Evolutionary conservation across 2,113 vertebrate genomes (phyloP).

Genomic region (Erythrocercus mccallii): DNA sequence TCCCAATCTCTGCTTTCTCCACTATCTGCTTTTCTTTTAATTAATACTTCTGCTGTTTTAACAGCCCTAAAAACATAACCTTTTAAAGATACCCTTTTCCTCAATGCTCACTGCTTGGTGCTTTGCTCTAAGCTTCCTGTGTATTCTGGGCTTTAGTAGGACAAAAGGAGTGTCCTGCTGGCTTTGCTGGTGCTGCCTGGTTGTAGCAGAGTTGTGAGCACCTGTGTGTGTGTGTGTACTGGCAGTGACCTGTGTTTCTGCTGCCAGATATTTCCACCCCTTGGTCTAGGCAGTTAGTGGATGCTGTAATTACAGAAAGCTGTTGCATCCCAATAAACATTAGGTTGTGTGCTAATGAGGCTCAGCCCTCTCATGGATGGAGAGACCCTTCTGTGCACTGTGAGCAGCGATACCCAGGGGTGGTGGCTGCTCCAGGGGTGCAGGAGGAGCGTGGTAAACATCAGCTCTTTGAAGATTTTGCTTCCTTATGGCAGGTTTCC

Average conservation of each 20-base stretch:
- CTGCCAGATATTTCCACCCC: neutral
- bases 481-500: neutral
- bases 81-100: neutral
- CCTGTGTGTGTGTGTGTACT: neutral
- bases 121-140: neutral
- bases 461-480: neutral
- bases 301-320: slow-evolving; percentile 18
- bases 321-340: slow-evolving; percentile 4
- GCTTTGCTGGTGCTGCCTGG: neutral
- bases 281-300: neutral
- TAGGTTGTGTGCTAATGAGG: slow-evolving; percentile 25
- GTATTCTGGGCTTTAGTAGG: neutral
- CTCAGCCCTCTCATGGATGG: neutral
- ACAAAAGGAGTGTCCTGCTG: neutral
- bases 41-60: neutral
- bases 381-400: neutral
- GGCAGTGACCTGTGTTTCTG: neutral
- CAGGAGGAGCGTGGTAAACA: neutral
- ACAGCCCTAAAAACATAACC: neutral
- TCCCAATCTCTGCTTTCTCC: neutral
- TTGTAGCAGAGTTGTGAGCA: neutral
- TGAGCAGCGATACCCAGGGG: neutral
- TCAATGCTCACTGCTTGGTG: neutral
- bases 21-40: neutral
- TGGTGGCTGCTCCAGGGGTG: neutral